Percentiles rank a stretch among this genome's conserved stretches.
Evolutionary conservation across 2,888 invertebrate genomes (phyloP).

Genomic region (Drosophila acutilabella): DNA sequence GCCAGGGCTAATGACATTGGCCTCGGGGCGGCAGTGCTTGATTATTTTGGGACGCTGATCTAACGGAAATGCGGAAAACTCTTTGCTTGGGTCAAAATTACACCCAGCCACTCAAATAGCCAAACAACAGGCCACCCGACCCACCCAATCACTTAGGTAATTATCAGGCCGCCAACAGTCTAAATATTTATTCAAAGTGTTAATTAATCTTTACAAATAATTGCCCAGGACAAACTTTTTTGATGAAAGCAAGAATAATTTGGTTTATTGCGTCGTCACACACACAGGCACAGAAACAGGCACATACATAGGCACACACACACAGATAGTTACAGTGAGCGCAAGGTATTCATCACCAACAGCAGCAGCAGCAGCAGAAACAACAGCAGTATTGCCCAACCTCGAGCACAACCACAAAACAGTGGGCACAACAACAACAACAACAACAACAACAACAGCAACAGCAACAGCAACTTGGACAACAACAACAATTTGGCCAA

Average conservation of each 20-base stretch:
- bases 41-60: slow-evolving; percentile 6
- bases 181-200: slow-evolving; percentile 79
- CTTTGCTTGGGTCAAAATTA: background rate
- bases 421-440: slow-evolving; percentile 40
- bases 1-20: slow-evolving; percentile 4
- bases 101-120: background rate
- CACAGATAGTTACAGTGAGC: slow-evolving; percentile 4
- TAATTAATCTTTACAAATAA: slow-evolving; percentile 80
- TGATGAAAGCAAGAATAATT: slow-evolving; percentile 79
- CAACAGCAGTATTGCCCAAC: slow-evolving; percentile 24
- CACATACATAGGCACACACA: slow-evolving; percentile 23
- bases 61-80: slow-evolving; percentile 1
- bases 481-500: slow-evolving; percentile 1
- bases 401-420: slow-evolving; percentile 56
- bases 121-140: background rate
- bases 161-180: slow-evolving; percentile 66
- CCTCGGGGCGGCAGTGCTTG: background rate
- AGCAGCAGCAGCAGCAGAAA: slow-evolving; percentile 26
- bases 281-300: slow-evolving; percentile 22
- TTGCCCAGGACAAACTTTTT: slow-evolving; percentile 74
- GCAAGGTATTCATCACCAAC: slow-evolving; percentile 51
- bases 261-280: slow-evolving; percentile 63
- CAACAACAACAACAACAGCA: slow-evolving; percentile 26
- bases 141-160: slow-evolving; percentile 53
- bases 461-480: slow-evolving; percentile 14